Base-by-base conservation (phyloP, 2,888 invertebrate species). In the Phania funesta region DNA sequence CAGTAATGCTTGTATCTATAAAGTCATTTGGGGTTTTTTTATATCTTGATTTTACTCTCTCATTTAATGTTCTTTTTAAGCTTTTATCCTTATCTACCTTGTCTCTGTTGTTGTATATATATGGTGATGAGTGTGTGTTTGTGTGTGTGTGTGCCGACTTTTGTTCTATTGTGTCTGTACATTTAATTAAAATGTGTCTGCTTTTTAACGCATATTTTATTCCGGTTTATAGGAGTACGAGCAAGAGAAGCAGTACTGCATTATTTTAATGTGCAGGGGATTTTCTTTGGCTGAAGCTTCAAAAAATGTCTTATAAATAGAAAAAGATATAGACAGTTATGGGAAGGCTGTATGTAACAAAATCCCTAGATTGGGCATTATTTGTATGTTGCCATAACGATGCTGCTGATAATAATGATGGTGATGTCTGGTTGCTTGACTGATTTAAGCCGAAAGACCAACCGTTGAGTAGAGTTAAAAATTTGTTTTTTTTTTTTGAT, bases 181-280 rank as follows among this genome's bases (percentile, higher is more conserved):
- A 81, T 76, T 81, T 81, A 81, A 81, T 81, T 81, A 81, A 81
- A 76, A 71, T 67, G 60, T 76, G 80, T 80, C 60, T 67, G 76
- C 44, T 65, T 60, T 76, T 71, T 46, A 71, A 60, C 46, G 58
- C 44, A 71, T 60, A 60, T 41, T 73, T 79, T 68, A 58, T 2
- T 64, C 32, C 35, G 73, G 62, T 52, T 54, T 38, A 68, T 68
- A 54, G 13, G 3, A 48, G 29, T 70, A 48, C 11, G 35, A 41
- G 18, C 13, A 44, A 18, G 9, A 48, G 22, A 9, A 56, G 22
- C 46, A 41, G 11, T 38, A 62, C 54, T 58, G 67, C 62, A 68
- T 80, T 80, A 64, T 80, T 75, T 64, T 50, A 64, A 70, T 74
- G 60, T 56, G 16, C 18, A 18, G 13, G 18, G 54, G 20, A 46